These are phyloP conservation scores for Agrotis exclamationis DNA, from an alignment of 2,888 invertebrate genomes.

Conservation along the genomic window DNA sequence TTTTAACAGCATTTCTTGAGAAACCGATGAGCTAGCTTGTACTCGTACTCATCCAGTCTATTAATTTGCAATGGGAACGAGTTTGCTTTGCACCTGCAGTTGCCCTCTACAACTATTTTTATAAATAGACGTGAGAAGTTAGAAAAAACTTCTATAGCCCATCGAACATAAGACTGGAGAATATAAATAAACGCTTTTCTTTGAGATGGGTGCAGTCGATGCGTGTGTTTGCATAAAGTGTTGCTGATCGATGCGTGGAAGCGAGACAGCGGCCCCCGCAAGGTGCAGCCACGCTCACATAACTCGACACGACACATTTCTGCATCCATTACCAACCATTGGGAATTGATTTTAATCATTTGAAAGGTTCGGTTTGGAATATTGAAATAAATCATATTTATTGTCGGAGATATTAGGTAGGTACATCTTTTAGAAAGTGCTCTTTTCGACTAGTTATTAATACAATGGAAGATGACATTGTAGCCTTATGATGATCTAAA, in stretches of 20 bases:
- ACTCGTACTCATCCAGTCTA: background rate
- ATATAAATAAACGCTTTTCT: conserved; percentile 28
- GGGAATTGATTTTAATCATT: conserved; percentile 40
- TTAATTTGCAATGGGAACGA: conserved; percentile 18
- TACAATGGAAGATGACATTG: background rate
- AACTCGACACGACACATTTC: conserved; percentile 44
- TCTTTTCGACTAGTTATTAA: background rate
- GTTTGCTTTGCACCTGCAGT: conserved; percentile 40
- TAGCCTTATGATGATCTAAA: background rate
- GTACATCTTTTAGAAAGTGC: conserved; percentile 23
- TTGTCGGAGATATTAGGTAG: conserved; percentile 5
- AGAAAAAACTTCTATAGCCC: conserved; percentile 24
- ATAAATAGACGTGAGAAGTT: conserved; percentile 43
- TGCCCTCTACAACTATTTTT: background rate
- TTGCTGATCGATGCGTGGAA: conserved; percentile 26
- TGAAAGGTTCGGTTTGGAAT: conserved; percentile 30
- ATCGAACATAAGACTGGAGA: background rate
- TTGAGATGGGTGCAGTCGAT: conserved; percentile 5
- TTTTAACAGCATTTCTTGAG: background rate
- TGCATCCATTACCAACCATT: conserved; percentile 34
- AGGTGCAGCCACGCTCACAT: conserved; percentile 42
- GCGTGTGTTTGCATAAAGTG: conserved; percentile 53
- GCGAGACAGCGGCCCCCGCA: conserved; percentile 27
- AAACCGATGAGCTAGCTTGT: background rate
- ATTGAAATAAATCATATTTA: conserved; percentile 14